phyloP scores from a whole-genome alignment of 23 tunicate genomes.

The Trididemnum miniatum region DNA sequence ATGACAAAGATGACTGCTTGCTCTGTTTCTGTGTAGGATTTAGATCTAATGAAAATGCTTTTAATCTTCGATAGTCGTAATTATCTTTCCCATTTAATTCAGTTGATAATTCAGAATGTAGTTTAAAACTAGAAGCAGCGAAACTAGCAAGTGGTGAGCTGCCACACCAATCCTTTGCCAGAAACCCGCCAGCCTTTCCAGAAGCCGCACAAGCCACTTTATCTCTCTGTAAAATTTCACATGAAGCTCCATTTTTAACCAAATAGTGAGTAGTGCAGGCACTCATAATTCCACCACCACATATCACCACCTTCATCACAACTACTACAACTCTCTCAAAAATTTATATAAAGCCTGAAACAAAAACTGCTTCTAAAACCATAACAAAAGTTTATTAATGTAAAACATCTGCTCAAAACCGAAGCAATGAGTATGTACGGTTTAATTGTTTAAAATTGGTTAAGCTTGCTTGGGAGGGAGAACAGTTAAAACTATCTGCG shows the following conservation, averaged over 20 bases:
- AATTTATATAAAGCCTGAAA: too few relatives aligned
- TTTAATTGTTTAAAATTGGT: too few relatives aligned
- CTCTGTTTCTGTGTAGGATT: neutral
- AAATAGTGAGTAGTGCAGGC: constrained; percentile 55
- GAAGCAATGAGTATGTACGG: too few relatives aligned
- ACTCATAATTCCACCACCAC: constrained; percentile 84
- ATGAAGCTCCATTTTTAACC: constrained; percentile 37
- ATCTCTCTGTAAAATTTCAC: constrained; percentile 47
- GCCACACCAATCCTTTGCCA: constrained; percentile 78
- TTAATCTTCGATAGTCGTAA: constrained; percentile 57
- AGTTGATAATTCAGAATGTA: constrained; percentile 39
- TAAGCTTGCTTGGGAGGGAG: too few relatives aligned
- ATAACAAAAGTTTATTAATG: too few relatives aligned
- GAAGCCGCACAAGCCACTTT: constrained; percentile 75
- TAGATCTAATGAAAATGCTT: constrained; percentile 31
- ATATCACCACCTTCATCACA: constrained; percentile 77
- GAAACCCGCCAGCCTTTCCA: constrained; percentile 87
- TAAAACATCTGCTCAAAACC: too few relatives aligned
- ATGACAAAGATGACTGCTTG: neutral
- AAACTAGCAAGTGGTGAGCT: constrained; percentile 23
- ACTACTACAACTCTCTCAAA: too few relatives aligned
- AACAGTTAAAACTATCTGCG: too few relatives aligned
- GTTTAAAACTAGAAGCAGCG: constrained; percentile 51
- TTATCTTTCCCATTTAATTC: constrained; percentile 43
- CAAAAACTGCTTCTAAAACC: too few relatives aligned